Evolutionary conservation across 2,888 invertebrate species (phyloP), one percentile per base, ranked within the genome.

Genomic region (Hecatera dysodea): DNA sequence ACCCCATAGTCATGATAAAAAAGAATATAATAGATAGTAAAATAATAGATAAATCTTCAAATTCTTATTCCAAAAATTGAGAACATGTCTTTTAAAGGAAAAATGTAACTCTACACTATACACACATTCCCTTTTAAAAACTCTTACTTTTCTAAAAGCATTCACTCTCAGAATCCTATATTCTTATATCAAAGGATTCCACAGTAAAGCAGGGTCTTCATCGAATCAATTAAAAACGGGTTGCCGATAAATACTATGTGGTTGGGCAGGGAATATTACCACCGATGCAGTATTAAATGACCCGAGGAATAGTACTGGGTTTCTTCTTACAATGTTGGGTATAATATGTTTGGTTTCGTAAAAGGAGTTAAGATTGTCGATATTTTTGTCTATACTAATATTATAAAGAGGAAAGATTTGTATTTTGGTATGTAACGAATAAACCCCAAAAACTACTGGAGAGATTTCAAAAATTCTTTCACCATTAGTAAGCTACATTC

Each of bases 211-310:
- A 64, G 67, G 74, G 52, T 59, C 48, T 22, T 27, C 59, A 24
- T n/a, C 4, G 60, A 72, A 82, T 85, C 72, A 77, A 83, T 83
- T 83, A 85, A 75, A 82, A 85, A 83, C 85, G 29, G 66, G 85
- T 83, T 74, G 69, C 12, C 3, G 68, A 66, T 82, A 79, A 82
- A 68, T 63, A 67, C 48, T 12, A 22, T 50, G 64, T 17, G 50
- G 27, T 57, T 33, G 61, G 29, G 36, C 22, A 53, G 74, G 22
- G 29, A 42, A 59, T 76, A 75, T 78, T 75, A 63, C 64, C 33
- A 53, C 19, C 22, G 52, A 36, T 19, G 61, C 29, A 39, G 66
- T 72, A 73, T 78, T 71, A 67, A 84, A 81, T 71, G 59, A 66
- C 52, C 22, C 27, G 46, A 33, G 42, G 29, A 24, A n/a, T 42